Evolutionary conservation across 2,797 vertebrate species (phyloP).

Genomic region (Myotis findleyi): DNA sequence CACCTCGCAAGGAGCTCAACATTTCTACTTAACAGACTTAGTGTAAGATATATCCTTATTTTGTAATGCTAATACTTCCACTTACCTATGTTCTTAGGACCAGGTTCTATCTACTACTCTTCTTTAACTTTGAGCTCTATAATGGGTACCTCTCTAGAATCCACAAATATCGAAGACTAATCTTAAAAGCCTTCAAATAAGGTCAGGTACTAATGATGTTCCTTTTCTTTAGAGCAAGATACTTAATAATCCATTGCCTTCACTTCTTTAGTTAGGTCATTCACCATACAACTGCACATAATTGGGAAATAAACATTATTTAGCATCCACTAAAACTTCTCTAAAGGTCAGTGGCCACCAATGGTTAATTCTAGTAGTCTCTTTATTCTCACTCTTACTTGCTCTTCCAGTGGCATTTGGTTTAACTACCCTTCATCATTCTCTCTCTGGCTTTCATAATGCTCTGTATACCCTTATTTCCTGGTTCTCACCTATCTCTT

Average conservation of each 20-base stretch:
- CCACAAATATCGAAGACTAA: background rate
- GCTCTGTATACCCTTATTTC: background rate
- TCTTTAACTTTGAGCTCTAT: background rate
- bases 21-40: constrained; percentile 18
- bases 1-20: background rate
- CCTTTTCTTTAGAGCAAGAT: background rate
- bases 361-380: background rate
- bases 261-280: background rate
- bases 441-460: background rate
- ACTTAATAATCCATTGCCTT: background rate
- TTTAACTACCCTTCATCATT: background rate
- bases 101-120: background rate
- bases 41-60: background rate
- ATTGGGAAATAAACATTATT: background rate
- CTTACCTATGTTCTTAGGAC: background rate
- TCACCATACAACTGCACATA: background rate
- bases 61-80: background rate
- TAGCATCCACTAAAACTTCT: constrained; percentile 3
- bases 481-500: background rate
- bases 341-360: background rate
- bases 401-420: background rate
- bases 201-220: background rate
- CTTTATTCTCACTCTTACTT: background rate
- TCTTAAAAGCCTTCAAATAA: background rate
- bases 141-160: background rate